phyloP scores from a whole-genome alignment of 2,888 invertebrate genomes.

The Caradrina kadenii region DNA sequence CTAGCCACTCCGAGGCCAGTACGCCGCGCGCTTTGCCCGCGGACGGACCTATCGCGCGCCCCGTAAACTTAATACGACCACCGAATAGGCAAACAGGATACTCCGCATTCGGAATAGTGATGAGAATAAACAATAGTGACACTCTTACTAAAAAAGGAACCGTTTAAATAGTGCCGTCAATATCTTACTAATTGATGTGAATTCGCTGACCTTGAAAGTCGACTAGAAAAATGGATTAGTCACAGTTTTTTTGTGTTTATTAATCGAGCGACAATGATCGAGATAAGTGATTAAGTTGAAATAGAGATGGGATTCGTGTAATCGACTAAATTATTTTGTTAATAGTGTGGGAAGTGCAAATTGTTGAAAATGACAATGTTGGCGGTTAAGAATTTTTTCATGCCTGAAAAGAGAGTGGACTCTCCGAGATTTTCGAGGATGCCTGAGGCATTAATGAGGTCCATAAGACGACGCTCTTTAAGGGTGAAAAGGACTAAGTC shows the following conservation, averaged over 20 bases:
- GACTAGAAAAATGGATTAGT: constrained; percentile 59
- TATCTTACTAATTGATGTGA: constrained; percentile 54
- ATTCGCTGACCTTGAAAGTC: constrained; percentile 61
- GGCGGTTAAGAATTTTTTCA: constrained; percentile 94
- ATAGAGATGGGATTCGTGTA: constrained; percentile 60
- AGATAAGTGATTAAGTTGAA: constrained; percentile 56
- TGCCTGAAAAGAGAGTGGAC: constrained; percentile 92
- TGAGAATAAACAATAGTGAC: constrained; percentile 72
- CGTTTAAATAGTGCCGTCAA: constrained; percentile 50
- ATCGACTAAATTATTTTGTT: constrained; percentile 41
- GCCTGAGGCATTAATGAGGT: constrained; percentile 94
- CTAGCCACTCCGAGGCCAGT: constrained; percentile 58
- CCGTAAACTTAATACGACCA: constrained; percentile 44
- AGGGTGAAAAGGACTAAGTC: constrained; percentile 94
- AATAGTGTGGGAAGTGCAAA: constrained; percentile 51
- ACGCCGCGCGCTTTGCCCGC: constrained; percentile 54
- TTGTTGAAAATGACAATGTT: constrained; percentile 87
- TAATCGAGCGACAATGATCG: constrained; percentile 58
- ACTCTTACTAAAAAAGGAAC: constrained; percentile 66
- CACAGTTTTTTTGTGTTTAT: constrained; percentile 56
- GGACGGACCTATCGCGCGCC: constrained; percentile 57
- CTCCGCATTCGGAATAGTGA: constrained; percentile 69
- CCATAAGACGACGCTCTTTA: constrained; percentile 93
- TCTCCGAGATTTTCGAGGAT: constrained; percentile 91
- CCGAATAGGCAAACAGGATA: constrained; percentile 66